Percentiles rank a stretch among this genome's conserved stretches.
phyloP scores from a whole-genome alignment of 2,888 invertebrate species.

The Drosophila dives region DNA sequence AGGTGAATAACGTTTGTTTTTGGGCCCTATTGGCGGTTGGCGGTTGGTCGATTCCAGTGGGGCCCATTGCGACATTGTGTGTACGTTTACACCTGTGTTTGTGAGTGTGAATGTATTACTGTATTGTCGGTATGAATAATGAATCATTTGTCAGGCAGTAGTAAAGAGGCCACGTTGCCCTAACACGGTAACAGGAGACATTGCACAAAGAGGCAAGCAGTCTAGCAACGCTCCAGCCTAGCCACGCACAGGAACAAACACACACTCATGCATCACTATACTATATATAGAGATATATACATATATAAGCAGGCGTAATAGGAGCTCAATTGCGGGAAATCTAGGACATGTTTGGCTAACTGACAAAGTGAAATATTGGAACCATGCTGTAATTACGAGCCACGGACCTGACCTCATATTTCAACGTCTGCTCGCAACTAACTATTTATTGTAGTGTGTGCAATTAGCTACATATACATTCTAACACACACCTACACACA shows the following conservation, averaged over 20 bases:
- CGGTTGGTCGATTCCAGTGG: conserved; percentile 63
- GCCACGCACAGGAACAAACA: conserved; percentile 59
- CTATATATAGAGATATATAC: neutral
- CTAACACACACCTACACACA: conserved; percentile 4
- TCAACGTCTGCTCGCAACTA: conserved; percentile 43
- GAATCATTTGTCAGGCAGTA: conserved; percentile 76
- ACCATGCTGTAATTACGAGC: conserved; percentile 70
- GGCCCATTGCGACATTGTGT: conserved; percentile 53
- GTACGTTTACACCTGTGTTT: conserved; percentile 3
- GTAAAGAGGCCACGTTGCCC: conserved; percentile 26
- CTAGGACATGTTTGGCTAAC: conserved; percentile 79
- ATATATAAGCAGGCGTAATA: conserved; percentile 51
- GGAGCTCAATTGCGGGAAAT: conserved; percentile 74
- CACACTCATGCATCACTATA: conserved; percentile 1
- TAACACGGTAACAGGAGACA: conserved; percentile 62
- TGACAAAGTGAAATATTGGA: conserved; percentile 81
- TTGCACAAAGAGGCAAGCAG: conserved; percentile 55
- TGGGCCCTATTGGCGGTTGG: conserved; percentile 33
- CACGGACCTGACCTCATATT: conserved; percentile 69
- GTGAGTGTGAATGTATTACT: conserved; percentile 21
- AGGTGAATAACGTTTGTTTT: conserved; percentile 41
- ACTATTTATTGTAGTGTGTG: conserved; percentile 60
- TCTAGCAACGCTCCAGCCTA: conserved; percentile 38
- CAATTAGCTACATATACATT: conserved; percentile 64
- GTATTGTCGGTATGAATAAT: conserved; percentile 71